Evolutionary conservation across 2,888 invertebrate genomes (phyloP).

Genomic region (Craniophora ligustri): DNA sequence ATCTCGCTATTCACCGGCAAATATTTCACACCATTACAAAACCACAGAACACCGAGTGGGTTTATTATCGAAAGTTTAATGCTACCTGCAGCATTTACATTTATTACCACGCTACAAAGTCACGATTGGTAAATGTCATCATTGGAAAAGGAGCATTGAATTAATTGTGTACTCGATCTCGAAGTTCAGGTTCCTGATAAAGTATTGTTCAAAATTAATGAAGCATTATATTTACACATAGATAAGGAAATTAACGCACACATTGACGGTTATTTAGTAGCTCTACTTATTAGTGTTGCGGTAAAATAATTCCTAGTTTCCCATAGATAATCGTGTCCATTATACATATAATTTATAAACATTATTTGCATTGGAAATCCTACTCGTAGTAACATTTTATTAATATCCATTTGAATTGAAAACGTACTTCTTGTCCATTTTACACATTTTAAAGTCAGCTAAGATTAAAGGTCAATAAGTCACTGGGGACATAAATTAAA

Average conservation of each 20-base stretch:
- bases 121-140: slow-evolving; percentile 38
- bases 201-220: not conserved
- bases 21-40: slow-evolving; percentile 40
- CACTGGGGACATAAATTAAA: slow-evolving; percentile 24
- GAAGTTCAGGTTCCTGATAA: not conserved
- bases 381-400: slow-evolving; percentile 15
- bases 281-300: not conserved
- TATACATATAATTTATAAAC: slow-evolving; percentile 12
- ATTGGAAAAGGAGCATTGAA: slow-evolving; percentile 8
- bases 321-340: slow-evolving; percentile 18
- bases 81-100: slow-evolving; percentile 35
- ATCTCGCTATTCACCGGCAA: slow-evolving; percentile 32
- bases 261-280: not conserved
- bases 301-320: not conserved
- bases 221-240: too few relatives aligned
- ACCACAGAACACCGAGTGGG: slow-evolving; percentile 27
- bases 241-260: too few relatives aligned
- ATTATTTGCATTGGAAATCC: slow-evolving; percentile 19
- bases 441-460: slow-evolving; percentile 6
- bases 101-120: slow-evolving; percentile 20
- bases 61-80: slow-evolving; percentile 15
- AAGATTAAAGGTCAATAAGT: slow-evolving; percentile 35
- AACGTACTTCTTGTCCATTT: slow-evolving; percentile 23
- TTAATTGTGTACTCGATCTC: slow-evolving; percentile 29
- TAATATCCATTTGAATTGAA: slow-evolving; percentile 22